Percentiles rank a stretch among this genome's conserved stretches.
Conservation (phyloP, 2,113 vertebrate species). For the Chunga burmeisteri region DNA sequence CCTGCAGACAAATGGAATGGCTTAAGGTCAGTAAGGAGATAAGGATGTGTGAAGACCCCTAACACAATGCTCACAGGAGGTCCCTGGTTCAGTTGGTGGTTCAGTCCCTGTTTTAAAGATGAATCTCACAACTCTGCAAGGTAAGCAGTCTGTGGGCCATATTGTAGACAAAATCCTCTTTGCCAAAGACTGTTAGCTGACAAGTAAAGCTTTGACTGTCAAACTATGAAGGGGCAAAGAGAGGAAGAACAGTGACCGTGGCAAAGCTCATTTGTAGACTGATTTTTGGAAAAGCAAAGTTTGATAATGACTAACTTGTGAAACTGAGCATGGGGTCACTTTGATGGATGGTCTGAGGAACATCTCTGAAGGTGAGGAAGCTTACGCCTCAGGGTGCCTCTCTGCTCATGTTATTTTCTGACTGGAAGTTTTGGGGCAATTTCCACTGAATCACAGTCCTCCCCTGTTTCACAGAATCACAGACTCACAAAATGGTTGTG, state of each 20-base stretch:
- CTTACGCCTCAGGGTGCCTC: fast-evolving
- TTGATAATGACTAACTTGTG: neutral
- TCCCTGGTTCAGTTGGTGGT: neutral
- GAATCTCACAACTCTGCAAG: neutral
- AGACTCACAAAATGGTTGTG: neutral
- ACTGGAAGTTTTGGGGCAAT: neutral
- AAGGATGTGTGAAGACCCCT: neutral
- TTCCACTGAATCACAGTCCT: neutral
- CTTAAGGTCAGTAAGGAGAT: neutral
- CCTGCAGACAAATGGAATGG: neutral
- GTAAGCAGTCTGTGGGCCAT: neutral
- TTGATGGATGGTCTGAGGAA: neutral
- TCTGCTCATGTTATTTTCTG: neutral
- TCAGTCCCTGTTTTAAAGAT: neutral
- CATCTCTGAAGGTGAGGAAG: neutral
- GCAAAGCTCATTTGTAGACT: neutral
- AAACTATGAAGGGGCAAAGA: neutral
- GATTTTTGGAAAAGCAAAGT: neutral
- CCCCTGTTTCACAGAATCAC: neutral
- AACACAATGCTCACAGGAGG: neutral
- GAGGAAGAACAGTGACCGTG: neutral
- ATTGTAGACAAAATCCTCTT: neutral
- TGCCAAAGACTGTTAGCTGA: neutral
- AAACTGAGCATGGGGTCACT: neutral
- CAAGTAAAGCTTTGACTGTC: neutral